phyloP scores from a whole-genome alignment of 2,113 vertebrate genomes.

The Neogobius melanostomus region DNA sequence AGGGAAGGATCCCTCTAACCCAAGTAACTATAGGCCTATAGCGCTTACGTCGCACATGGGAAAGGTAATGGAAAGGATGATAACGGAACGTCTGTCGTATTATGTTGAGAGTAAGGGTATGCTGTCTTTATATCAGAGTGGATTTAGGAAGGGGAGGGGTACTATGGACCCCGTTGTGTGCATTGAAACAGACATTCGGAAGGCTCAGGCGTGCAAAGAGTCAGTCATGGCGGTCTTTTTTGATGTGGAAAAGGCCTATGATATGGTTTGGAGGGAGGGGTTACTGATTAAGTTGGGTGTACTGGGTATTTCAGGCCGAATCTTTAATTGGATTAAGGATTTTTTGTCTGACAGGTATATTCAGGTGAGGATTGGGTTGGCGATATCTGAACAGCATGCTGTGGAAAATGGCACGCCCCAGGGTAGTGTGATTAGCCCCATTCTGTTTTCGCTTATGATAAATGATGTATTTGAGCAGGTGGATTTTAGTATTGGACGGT shows the following conservation, averaged over 20 bases:
- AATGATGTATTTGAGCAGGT: background rate
- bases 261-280: background rate
- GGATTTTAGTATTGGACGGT: background rate
- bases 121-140: background rate
- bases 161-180: background rate
- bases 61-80: constrained; percentile 1
- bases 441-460: background rate
- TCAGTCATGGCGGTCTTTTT: background rate
- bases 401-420: background rate
- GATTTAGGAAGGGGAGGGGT: background rate
- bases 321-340: background rate
- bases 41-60: background rate
- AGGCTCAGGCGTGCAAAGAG: background rate
- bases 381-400: background rate
- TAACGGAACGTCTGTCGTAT: background rate
- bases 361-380: background rate
- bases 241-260: background rate
- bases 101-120: background rate
- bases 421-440: background rate
- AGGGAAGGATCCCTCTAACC: background rate
- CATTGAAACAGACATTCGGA: background rate
- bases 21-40: background rate
- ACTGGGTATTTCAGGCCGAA: background rate
- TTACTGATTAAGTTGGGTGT: background rate
- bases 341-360: background rate